Evolutionary conservation across 2,888 invertebrate genomes (phyloP).

Genomic region (Tetragonisca angustula): DNA sequence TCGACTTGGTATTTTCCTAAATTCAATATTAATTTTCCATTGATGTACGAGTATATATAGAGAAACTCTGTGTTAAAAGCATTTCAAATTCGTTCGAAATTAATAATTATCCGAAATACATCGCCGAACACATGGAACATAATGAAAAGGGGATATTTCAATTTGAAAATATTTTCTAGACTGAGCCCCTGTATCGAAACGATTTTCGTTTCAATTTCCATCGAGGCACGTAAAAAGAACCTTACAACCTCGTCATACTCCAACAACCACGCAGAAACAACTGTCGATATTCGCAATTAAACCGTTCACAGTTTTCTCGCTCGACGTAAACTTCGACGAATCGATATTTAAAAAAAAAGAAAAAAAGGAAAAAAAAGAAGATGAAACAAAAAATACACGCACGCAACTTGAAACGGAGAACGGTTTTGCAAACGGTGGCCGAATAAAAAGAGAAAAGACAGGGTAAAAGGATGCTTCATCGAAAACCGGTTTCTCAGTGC

Average conservation of each 20-base stretch:
- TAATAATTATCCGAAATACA: too few species aligned
- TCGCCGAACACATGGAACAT: too few species aligned
- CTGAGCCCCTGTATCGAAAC: background rate
- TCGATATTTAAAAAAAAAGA: background rate
- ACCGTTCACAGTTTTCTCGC: background rate
- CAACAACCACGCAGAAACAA: background rate
- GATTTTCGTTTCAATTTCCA: background rate
- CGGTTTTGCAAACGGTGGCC: background rate
- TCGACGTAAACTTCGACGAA: background rate
- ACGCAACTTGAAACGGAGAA: background rate
- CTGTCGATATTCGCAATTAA: constrained; percentile 1
- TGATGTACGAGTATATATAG: too few species aligned
- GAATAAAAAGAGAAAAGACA: background rate
- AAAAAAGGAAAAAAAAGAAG: background rate
- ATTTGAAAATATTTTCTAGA: too few species aligned
- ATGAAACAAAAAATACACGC: background rate
- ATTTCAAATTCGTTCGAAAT: too few species aligned
- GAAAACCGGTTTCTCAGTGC: background rate
- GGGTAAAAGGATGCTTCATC: background rate
- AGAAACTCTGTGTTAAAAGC: too few species aligned
- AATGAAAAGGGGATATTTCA: too few species aligned
- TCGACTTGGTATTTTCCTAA: too few species aligned
- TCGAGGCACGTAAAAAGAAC: background rate
- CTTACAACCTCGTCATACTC: background rate
- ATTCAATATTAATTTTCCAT: too few species aligned